Base-by-base conservation (phyloP, 2,888 invertebrate genomes). In the Hemaris fuciformis region DNA sequence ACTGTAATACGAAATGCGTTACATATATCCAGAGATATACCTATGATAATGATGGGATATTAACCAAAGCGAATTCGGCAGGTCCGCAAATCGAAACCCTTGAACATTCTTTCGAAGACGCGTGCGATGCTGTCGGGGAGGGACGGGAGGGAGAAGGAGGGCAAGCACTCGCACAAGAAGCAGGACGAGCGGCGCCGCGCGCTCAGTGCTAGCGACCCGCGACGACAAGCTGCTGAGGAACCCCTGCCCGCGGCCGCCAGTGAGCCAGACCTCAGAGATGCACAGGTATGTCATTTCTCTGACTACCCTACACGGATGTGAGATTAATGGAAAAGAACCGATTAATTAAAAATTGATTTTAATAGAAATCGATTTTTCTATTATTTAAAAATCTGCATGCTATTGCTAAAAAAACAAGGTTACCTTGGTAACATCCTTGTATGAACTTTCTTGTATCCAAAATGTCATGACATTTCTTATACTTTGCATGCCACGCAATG, bases 211-310 rank as follows among this genome's bases (percentile, higher is more conserved):
- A 87, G 83, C 80, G 85, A 77, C 43, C 66, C 86, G 61, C 64
- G 67, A 59, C 18, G 59, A 83, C 94, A 71, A 87, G 94, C 70
- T 63, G 69, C 60, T 63, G 56, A 60, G 56, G 59, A 63, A 59
- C 43, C 79, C 56, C 75, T 70, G 77, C 89, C 93, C 48, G 93
- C 90, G 27, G 93, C 95, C 0, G 94, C 94, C 70, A 95, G 95
- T 83, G 95, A 95, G 82, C 95, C 95, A 0, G 95, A 95, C 81
- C 88, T 95, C 15, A 81, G 94, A 74, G 93, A 83, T 18, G 72
- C 81, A 6, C 88, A 88, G 88, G 89, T 89, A 13, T 80, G n/a
- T n/a, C n/a, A n/a, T n/a, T n/a, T n/a, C n/a, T n/a, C n/a, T n/a
- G n/a, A n/a, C n/a, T n/a, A n/a, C n/a, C n/a, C n/a, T n/a, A n/a